phyloP scores from a whole-genome alignment of 2,888 invertebrate genomes.

The Nephrotoma guestfalica region DNA sequence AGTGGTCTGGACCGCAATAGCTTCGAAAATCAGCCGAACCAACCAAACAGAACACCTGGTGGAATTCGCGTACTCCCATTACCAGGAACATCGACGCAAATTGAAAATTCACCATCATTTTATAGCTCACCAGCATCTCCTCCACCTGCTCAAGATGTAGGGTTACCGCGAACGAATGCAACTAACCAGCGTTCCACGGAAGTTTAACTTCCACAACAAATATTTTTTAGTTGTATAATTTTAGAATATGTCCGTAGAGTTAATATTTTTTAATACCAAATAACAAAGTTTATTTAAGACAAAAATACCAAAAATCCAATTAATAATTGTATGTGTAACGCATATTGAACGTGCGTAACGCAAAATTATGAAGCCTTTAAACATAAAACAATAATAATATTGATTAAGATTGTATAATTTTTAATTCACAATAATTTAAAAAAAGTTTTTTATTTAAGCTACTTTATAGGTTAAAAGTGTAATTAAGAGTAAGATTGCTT shows the following conservation, averaged over 20 bases:
- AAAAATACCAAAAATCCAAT: background rate
- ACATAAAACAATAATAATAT: background rate
- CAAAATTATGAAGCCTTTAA: background rate
- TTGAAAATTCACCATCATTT: conserved; percentile 14
- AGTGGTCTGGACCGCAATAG: conserved; percentile 29
- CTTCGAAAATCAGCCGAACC: conserved; percentile 15
- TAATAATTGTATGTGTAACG: background rate
- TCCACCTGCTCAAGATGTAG: conserved; percentile 25
- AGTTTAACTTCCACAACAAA: conserved; percentile 20
- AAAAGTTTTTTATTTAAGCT: background rate
- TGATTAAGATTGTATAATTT: background rate
- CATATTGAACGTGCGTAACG: no score
- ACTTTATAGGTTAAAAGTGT: background rate
- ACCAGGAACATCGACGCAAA: conserved; percentile 22
- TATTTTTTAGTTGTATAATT: background rate
- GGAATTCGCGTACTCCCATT: conserved; percentile 28
- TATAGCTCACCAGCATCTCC: conserved; percentile 12
- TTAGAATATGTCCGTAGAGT: background rate
- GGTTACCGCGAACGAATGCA: conserved; percentile 24
- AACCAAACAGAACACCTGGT: conserved; percentile 16
- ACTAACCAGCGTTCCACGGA: conserved; percentile 26
- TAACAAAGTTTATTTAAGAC: background rate
- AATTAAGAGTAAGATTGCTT: no score
- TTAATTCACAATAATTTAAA: background rate
- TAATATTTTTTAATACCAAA: background rate